These are phyloP conservation scores for Agrotis puta DNA, from an alignment of 2,888 invertebrate genomes.

Conservation along the genomic window DNA sequence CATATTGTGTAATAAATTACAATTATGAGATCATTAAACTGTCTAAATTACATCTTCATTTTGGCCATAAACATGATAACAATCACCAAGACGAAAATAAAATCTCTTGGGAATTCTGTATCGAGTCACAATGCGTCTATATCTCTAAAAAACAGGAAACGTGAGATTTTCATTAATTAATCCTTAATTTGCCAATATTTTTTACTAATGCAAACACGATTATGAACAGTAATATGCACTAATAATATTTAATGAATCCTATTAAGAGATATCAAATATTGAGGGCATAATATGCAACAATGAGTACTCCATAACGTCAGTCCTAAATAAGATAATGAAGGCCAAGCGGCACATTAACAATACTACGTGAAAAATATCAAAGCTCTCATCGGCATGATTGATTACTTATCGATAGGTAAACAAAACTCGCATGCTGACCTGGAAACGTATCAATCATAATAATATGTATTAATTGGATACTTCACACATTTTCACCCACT, in stretches of 20 bases:
- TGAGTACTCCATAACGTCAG: constrained; percentile 2
- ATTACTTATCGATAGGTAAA: constrained; percentile 56
- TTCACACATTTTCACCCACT: constrained; percentile 79
- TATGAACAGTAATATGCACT: neutral
- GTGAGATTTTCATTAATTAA: neutral
- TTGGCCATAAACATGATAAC: constrained; percentile 4
- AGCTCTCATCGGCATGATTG: constrained; percentile 51
- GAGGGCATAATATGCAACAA: constrained; percentile 17
- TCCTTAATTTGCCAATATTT: constrained; percentile 1
- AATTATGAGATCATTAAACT: constrained; percentile 20
- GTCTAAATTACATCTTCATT: constrained; percentile 3
- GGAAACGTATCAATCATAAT: constrained; percentile 75
- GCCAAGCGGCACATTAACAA: constrained; percentile 22
- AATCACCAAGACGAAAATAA: neutral
- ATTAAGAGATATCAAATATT: constrained; percentile 19
- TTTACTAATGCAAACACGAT: neutral
- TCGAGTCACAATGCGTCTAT: neutral
- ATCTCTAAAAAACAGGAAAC: neutral
- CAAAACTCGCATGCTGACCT: constrained; percentile 69
- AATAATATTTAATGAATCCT: neutral
- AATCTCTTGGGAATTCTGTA: neutral
- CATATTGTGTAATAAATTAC: constrained; percentile 37
- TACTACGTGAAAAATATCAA: constrained; percentile 40
- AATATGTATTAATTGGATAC: constrained; percentile 71
- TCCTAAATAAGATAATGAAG: constrained; percentile 36